Base-by-base conservation (phyloP, 2,113 vertebrate genomes). In the Ursus arctos region DNA sequence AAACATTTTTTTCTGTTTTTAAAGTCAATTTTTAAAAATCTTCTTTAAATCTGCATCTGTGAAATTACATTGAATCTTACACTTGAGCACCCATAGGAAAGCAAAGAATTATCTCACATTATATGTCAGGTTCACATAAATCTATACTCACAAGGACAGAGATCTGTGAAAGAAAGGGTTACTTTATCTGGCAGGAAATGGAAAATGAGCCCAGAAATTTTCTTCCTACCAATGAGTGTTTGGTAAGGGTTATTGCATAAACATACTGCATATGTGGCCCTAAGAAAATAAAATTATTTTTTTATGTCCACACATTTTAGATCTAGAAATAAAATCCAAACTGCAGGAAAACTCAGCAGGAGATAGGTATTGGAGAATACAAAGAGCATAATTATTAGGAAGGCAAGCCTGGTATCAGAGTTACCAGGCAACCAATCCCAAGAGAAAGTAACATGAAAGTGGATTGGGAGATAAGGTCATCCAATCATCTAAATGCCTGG, bases 361-460 rank as follows among this genome's bases (percentile, higher is more conserved):
- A 89, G 82, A 53, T 40, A 85, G 84, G 82, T 80, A 94, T 49
- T 89, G n/a, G 82, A 80, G 57, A 93, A 65, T 65, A 79, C 22
- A 16, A 72, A 57, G 69, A 96, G 0, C 86, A 97, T 97, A 98
- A 98, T 98, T 95, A 92, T 43, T 53, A 36, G 63, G 71, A 97
- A 96, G 47, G 81, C 97, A 97, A 97, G 55, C 92, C 93, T 97
- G 47, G 63, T 21, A 67, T 86, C 92, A 82, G 88, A 71, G 92
- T 98, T 98, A 97, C 98, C 95, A 98, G 86, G 98, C 97, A 98
- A 98, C 98, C 76, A 95, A 28, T 84, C 94, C 67, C 84, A 71
- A 85, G 93, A 90, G 97, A 97, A 96, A 97, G 77, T 88, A 94
- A 84, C 43, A 55, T 74, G 85, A 97, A 97, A 97, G 77, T 92